These are phyloP conservation scores for Drosophila monieri DNA, from an alignment of 2,888 invertebrate species.

Conservation along the genomic window DNA sequence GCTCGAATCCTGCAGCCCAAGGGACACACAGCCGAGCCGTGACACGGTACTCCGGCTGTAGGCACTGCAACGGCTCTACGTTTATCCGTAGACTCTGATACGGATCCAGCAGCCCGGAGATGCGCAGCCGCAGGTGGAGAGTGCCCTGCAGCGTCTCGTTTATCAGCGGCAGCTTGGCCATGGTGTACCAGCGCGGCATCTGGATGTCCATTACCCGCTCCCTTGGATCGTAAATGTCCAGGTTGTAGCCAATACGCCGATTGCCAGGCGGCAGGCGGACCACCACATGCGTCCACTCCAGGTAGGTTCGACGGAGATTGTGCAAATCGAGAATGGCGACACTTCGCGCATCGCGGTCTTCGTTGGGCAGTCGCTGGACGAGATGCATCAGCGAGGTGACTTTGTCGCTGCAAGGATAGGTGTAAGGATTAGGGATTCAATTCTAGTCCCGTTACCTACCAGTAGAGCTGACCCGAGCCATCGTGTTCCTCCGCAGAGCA, in stretches of 20 bases:
- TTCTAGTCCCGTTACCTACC: constrained; percentile 35
- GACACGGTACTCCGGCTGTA: constrained; percentile 83
- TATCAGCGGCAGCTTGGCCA: constrained; percentile 83
- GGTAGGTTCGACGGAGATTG: constrained; percentile 85
- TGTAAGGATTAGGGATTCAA: neutral
- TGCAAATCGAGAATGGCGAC: constrained; percentile 86
- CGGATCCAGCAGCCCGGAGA: constrained; percentile 86
- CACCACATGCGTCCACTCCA: constrained; percentile 89
- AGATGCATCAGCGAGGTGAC: constrained; percentile 86
- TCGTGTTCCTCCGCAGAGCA: constrained; percentile 86
- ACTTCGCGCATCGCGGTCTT: constrained; percentile 81
- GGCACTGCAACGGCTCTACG: constrained; percentile 85
- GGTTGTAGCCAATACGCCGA: constrained; percentile 85
- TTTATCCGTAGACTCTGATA: constrained; percentile 87
- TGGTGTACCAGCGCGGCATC: constrained; percentile 84
- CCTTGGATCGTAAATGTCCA: constrained; percentile 87
- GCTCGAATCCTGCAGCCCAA: constrained; percentile 87
- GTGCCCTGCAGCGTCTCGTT: constrained; percentile 86
- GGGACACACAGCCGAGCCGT: constrained; percentile 87
- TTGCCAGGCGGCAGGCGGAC: constrained; percentile 86
- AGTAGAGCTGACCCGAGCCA: constrained; percentile 30
- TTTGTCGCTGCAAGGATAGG: constrained; percentile 68
- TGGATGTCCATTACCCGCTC: constrained; percentile 82
- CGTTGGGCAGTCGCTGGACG: constrained; percentile 86
- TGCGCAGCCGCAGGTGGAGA: constrained; percentile 86